Evolutionary conservation across 2,797 vertebrate genomes (phyloP).

Genomic region (Melanotaenia boesemani): DNA sequence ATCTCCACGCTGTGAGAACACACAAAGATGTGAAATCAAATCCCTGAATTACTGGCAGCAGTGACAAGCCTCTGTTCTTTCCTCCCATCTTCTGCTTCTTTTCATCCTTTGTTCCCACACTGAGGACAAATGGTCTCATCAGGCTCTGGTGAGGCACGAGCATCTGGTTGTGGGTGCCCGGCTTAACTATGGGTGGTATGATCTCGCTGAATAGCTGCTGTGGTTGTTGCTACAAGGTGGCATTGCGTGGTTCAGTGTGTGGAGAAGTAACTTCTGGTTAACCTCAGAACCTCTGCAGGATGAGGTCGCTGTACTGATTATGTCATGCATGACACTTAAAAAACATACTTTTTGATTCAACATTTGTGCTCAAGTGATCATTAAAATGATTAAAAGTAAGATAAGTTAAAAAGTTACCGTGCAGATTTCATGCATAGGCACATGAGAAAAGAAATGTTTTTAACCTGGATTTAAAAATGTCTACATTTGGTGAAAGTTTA

Average conservation of each 20-base stretch:
- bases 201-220: constrained; percentile 50
- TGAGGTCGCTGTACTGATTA: constrained; percentile 10
- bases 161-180: constrained; percentile 52
- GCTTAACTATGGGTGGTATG: constrained; percentile 61
- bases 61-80: constrained; percentile 59
- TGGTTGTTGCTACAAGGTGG: constrained; percentile 53
- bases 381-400: too few species aligned
- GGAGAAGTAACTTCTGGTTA: constrained; percentile 53
- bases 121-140: constrained; percentile 68
- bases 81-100: constrained; percentile 35
- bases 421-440: too few species aligned
- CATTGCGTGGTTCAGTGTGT: constrained; percentile 39
- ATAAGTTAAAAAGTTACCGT: too few species aligned
- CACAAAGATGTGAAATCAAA: constrained; percentile 70
- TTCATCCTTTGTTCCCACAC: constrained; percentile 54
- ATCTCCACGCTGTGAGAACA: constrained; percentile 66
- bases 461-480: too few species aligned
- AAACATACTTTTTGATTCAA: not conserved
- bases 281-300: constrained; percentile 52
- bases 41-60: constrained; percentile 59
- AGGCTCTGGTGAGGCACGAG: constrained; percentile 39
- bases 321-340: constrained; percentile 10
- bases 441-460: too few species aligned
- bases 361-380: constrained; percentile 1
- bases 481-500: too few species aligned